These are phyloP conservation scores for Octonoba sinensis DNA, from an alignment of 2,888 invertebrate species.

Conservation along the genomic window DNA sequence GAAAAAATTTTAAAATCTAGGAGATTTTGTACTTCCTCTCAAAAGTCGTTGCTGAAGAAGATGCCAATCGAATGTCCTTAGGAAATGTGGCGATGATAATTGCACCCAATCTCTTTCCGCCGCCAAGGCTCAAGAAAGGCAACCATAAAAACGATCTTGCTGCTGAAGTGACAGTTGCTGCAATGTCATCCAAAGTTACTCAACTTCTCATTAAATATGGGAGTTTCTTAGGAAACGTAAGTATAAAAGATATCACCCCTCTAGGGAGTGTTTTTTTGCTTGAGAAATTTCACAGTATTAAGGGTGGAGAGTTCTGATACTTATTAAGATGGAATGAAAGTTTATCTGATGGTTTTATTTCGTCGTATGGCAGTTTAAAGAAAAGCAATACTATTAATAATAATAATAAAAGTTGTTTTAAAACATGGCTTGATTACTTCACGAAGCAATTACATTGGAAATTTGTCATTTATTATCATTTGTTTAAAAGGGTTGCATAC, in stretches of 20 bases:
- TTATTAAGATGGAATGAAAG: too few relatives aligned
- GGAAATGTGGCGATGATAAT: conserved; percentile 95
- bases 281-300: too few relatives aligned
- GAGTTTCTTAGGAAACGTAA: conserved; percentile 78
- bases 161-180: conserved; percentile 77
- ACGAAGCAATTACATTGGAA: too few relatives aligned
- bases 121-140: conserved; percentile 65
- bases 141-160: conserved; percentile 65
- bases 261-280: too few relatives aligned
- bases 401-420: too few relatives aligned
- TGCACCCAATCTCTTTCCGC: conserved; percentile 84
- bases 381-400: too few relatives aligned
- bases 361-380: too few relatives aligned
- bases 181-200: conserved; percentile 87
- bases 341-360: too few relatives aligned
- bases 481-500: too few relatives aligned
- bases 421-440: too few relatives aligned
- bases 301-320: too few relatives aligned
- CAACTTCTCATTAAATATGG: conserved; percentile 85
- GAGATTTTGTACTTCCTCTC: conserved; percentile 84
- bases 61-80: conserved; percentile 87
- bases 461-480: too few relatives aligned
- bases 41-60: conserved; percentile 78
- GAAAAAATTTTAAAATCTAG: conserved; percentile 71
- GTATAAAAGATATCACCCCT: background rate